Base-by-base conservation (phyloP, 2,888 invertebrate species). In the Pseudococcus viburni region DNA sequence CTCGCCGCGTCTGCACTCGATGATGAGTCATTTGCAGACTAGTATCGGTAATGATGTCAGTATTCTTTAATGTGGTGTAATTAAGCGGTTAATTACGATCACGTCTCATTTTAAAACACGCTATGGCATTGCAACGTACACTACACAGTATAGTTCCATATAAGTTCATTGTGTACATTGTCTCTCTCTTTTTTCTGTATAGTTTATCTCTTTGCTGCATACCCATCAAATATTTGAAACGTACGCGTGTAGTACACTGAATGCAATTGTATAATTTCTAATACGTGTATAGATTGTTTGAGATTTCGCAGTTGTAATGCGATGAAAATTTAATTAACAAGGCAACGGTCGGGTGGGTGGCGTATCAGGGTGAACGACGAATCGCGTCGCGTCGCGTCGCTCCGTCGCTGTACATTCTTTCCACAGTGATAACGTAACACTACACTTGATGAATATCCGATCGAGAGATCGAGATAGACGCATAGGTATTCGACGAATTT, bases 41-140 rank as follows among this genome's bases (percentile, higher is more conserved):
- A 64, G 9, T 19, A 64, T 64, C 68, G 68, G 68, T 73, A 73
- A 73, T 73, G 68, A 73, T 73, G 68, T 73, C 68, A 73, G 68
- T 26, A 73, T 33, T 73, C 68, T 0, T 73, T 73, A 73, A 73
- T 73, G 68, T 33, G 68, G 68, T 33, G 68, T 73, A 73, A 73
- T 73, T 73, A 73, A 73, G 68, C 68, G 68, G 68, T 73, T 73
- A 73, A 73, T 73, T 26, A 33, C 15, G 33, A 59, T 19, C 59
- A 59, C 59, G 59, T 59, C 59, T 59, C 19, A 9, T 59, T 19
- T 51, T 19, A 59, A 59, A 59, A 59, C 59, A 59, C 59, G 19
- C 59, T 8, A n/a, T 59, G 55, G 55, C 9, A 59, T n/a, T n/a
- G n/a, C n/a, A n/a, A 51, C 9, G 9, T 3, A n/a, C 9, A 59